Conservation (phyloP, 30 jellyfish, hydroid and myxozoan species). For the Pelagia noctiluca region DNA sequence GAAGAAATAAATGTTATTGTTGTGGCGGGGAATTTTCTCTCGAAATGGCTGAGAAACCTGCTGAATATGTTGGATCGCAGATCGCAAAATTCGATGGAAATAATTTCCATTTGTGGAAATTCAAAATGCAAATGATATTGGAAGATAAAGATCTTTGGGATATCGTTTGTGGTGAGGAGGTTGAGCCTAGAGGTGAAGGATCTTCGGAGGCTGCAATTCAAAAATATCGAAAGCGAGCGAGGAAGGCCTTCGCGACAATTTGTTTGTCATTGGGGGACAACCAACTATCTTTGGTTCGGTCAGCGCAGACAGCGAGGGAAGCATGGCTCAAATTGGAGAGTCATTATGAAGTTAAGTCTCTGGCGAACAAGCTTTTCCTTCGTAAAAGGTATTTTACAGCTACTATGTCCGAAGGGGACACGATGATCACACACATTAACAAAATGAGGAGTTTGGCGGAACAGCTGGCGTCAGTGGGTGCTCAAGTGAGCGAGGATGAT, state of each 20-base stretch:
- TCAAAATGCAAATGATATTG: constrained; percentile 43
- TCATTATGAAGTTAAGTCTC: constrained; percentile 28
- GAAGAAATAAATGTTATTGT: too few species aligned
- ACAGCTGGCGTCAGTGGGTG: constrained; percentile 23
- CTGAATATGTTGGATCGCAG: not conserved
- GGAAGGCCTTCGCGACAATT: constrained; percentile 41
- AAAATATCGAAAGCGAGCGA: constrained; percentile 15
- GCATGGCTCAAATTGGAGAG: constrained; percentile 54
- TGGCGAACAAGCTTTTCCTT: constrained; percentile 33
- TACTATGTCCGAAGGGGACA: constrained; percentile 36
- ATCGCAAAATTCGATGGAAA: not conserved
- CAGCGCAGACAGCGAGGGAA: constrained; percentile 35
- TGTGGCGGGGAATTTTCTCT: too few species aligned
- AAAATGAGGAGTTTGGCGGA: constrained; percentile 35
- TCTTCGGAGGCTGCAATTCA: not conserved
- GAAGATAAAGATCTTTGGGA: constrained; percentile 57
- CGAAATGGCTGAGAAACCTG: not conserved
- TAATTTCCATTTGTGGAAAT: constrained; percentile 22
- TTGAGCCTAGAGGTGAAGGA: constrained; percentile 35
- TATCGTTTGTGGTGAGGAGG: constrained; percentile 45
- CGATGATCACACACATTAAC: constrained; percentile 19
- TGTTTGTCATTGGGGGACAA: constrained; percentile 41
- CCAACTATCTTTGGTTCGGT: constrained; percentile 35
- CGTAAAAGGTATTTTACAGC: constrained; percentile 31
- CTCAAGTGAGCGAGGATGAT: constrained; percentile 29